Evolutionary conservation across 2,797 vertebrate genomes (phyloP).

Genomic region (Crypturellus tataupa): DNA sequence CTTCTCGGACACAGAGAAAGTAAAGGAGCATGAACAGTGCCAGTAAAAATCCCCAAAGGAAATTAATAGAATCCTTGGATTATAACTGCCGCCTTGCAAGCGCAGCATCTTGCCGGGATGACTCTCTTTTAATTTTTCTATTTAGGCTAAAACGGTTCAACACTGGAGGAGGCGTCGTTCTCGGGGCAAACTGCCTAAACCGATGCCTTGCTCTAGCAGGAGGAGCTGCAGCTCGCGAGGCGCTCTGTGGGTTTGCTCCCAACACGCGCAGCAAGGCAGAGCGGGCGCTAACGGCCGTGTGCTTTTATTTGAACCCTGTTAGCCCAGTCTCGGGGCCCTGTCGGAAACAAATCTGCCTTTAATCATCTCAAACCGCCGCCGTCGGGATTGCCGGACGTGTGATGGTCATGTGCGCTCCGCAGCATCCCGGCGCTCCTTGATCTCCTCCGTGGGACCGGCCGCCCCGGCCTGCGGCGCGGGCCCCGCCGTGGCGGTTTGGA

Average conservation of each 20-base stretch:
- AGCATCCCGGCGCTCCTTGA: background rate
- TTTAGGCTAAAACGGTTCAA: background rate
- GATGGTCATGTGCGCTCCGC: background rate
- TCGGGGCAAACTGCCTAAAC: background rate
- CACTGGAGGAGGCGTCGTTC: background rate
- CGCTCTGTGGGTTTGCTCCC: too few species aligned
- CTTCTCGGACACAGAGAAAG: background rate
- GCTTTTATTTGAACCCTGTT: background rate
- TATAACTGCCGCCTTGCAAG: background rate
- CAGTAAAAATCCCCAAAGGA: background rate
- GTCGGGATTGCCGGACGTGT: background rate
- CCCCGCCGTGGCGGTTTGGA: background rate
- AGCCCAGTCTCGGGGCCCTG: background rate
- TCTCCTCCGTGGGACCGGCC: background rate
- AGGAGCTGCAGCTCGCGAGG: accelerated
- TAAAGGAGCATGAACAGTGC: background rate
- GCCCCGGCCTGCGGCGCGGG: background rate
- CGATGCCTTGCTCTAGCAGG: background rate
- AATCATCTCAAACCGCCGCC: background rate
- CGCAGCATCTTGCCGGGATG: background rate
- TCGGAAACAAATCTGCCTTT: slow-evolving; percentile 1
- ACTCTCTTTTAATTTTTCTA: background rate
- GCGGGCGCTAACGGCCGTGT: accelerated
- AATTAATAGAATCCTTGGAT: background rate
- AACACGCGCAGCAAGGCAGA: too few species aligned